phyloP scores from a whole-genome alignment of 2,888 invertebrate genomes.

The Plagodis pulveraria region DNA sequence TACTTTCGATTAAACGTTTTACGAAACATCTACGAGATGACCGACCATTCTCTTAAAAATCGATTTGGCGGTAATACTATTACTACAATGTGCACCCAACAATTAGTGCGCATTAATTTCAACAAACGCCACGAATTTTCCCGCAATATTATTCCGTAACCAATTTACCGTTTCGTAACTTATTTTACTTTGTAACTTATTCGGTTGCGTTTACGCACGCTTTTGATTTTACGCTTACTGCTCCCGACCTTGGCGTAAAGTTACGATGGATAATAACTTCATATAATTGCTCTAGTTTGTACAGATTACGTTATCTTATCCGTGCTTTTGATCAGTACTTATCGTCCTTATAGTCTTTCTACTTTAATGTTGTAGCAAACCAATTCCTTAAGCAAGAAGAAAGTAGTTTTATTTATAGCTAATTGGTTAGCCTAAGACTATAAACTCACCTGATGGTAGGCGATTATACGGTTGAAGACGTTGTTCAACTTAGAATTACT shows the following conservation, averaged over 20 bases:
- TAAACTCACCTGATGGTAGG: no score
- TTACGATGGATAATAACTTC: constrained; percentile 9
- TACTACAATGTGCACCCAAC: constrained; percentile 14
- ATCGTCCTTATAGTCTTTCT: no score
- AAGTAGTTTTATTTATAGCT: no score
- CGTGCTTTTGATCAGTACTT: no score
- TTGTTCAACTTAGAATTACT: no score
- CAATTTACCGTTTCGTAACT: constrained; percentile 51
- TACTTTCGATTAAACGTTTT: no score
- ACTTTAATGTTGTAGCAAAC: no score
- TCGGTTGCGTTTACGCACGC: constrained; percentile 51
- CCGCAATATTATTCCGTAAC: constrained; percentile 46
- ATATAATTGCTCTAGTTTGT: constrained; percentile 15
- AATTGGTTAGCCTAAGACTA: no score
- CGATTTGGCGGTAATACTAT: background rate
- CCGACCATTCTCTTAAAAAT: background rate
- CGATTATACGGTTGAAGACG: no score
- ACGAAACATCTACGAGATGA: no score
- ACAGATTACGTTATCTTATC: no score
- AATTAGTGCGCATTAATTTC: constrained; percentile 32
- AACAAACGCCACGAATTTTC: constrained; percentile 30
- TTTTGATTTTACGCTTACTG: constrained; percentile 49
- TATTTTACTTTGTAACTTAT: constrained; percentile 44
- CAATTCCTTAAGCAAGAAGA: no score
- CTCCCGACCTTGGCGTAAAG: constrained; percentile 54